Evolutionary conservation across 2,113 vertebrate genomes (phyloP).

Genomic region (Aldabrachelys gigantea): DNA sequence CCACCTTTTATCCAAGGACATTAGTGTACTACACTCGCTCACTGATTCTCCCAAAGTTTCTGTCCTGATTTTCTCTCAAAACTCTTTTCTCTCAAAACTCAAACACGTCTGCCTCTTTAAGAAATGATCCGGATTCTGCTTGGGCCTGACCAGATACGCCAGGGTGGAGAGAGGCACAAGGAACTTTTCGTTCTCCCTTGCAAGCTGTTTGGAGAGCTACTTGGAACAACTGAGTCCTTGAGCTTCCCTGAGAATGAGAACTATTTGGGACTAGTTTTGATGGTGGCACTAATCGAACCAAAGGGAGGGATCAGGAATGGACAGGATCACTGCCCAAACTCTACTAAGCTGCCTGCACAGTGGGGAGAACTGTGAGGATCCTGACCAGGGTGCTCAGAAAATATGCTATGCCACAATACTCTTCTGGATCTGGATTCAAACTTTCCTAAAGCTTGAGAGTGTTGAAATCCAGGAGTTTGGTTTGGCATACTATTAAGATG

Average conservation of each 20-base stretch:
- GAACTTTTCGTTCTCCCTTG: background rate
- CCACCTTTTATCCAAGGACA: background rate
- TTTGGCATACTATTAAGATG: background rate
- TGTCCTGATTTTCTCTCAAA: background rate
- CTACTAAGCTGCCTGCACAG: background rate
- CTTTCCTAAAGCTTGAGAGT: accelerated
- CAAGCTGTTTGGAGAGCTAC: background rate
- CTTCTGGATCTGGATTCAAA: background rate
- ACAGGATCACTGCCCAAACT: background rate
- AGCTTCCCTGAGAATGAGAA: background rate
- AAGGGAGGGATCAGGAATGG: background rate
- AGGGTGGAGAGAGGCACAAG: background rate
- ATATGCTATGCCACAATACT: background rate
- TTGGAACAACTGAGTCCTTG: background rate
- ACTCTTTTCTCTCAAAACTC: background rate
- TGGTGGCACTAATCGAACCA: accelerated
- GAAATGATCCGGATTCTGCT: background rate
- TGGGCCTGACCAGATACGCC: accelerated
- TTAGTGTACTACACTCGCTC: background rate
- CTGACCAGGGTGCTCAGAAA: background rate
- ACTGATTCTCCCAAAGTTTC: background rate
- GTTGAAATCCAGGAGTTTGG: background rate
- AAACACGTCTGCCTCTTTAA: background rate
- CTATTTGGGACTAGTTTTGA: background rate
- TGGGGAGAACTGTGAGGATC: background rate